phyloP scores from a whole-genome alignment of 64 coral and sea anemone genomes.

The Acropora yongei region DNA sequence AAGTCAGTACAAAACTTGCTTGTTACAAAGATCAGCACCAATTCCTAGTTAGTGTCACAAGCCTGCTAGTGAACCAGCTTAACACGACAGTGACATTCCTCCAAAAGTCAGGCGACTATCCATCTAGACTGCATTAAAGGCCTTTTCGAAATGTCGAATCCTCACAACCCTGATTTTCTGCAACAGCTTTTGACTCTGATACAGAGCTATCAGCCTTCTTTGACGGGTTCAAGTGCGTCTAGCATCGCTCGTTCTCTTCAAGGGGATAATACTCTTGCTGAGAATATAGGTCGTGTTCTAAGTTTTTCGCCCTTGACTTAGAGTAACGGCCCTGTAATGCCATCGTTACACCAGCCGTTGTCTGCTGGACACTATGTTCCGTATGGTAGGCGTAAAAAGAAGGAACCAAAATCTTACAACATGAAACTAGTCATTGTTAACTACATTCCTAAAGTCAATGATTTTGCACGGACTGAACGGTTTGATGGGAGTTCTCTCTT shows the following conservation, averaged over 20 bases:
- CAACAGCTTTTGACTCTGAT: not conserved
- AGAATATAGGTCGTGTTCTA: no score
- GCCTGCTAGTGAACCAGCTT: not conserved
- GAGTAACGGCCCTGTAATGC: not conserved
- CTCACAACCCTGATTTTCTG: not conserved
- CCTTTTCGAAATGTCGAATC: not conserved
- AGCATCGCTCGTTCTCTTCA: no score
- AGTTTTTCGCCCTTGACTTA: not conserved
- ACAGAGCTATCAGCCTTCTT: not conserved
- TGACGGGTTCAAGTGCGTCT: no score
- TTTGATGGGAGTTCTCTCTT: slow-evolving; percentile 1
- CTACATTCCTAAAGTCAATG: slow-evolving; percentile 23
- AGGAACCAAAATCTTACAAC: slow-evolving; percentile 29
- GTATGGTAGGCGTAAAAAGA: slow-evolving; percentile 23
- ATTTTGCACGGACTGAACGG: not conserved
- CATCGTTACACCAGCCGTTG: slow-evolving; percentile 23
- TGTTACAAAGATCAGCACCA: not conserved
- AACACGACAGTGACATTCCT: not conserved
- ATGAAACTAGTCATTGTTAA: slow-evolving; percentile 51
- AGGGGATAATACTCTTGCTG: no score
- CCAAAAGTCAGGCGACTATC: not conserved
- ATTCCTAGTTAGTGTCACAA: not conserved
- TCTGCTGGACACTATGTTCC: slow-evolving; percentile 8
- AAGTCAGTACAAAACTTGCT: not conserved
- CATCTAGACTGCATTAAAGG: not conserved